Evolutionary conservation across 2,888 invertebrate species (phyloP).

Genomic region (Vannuccia rotundouncinata): DNA sequence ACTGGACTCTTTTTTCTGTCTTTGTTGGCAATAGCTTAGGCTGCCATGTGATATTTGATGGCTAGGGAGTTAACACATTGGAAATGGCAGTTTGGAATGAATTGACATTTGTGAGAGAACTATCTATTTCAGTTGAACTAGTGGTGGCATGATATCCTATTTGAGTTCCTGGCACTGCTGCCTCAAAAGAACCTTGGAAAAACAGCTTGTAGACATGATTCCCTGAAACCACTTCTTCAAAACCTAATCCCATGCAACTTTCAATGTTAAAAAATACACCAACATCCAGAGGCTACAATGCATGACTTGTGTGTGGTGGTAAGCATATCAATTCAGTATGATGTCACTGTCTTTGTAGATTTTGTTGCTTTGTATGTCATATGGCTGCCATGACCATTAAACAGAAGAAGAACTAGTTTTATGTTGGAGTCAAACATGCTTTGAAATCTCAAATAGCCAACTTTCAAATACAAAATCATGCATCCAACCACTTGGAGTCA

Average conservation of each 20-base stretch:
- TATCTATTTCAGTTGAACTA: background rate
- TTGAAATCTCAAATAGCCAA: background rate
- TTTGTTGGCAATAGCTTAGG: background rate
- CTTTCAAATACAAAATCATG: constrained; percentile 8
- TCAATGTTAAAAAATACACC: background rate
- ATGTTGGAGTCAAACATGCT: constrained; percentile 7
- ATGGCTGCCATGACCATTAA: constrained; percentile 22
- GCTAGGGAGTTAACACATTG: background rate
- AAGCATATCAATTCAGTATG: background rate
- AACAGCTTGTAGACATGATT: constrained; percentile 11
- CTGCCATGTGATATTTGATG: background rate
- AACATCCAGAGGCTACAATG: background rate
- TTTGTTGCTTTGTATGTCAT: background rate
- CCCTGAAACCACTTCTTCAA: constrained; percentile 16
- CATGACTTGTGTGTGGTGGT: constrained; percentile 3
- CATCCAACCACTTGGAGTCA: constrained; percentile 29
- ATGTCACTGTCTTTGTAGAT: background rate
- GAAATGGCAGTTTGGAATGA: background rate
- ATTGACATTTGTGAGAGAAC: background rate
- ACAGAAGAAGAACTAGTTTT: constrained; percentile 13
- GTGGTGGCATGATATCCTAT: background rate
- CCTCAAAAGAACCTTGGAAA: background rate
- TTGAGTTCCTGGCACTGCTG: background rate
- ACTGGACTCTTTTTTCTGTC: background rate
- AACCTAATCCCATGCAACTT: background rate